Base-by-base conservation (phyloP, 2,113 vertebrate genomes). In the Tor tambroides region DNA sequence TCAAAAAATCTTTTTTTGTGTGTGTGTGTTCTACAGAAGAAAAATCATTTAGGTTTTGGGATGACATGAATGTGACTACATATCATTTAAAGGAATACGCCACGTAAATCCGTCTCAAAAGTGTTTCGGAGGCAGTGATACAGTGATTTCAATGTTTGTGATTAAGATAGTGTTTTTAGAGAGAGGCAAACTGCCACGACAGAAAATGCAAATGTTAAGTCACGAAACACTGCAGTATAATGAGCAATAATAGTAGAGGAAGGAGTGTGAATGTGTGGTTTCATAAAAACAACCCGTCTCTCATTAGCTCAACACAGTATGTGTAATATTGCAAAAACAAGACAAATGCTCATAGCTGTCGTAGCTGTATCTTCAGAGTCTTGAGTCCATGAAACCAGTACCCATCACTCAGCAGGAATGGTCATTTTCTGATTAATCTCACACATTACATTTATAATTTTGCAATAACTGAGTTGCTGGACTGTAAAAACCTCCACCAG, bases 201-300 rank as follows among this genome's bases (percentile, higher is more conserved):
- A 35, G 15, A 78, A 54, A 78, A 78, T 54, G 76, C n/a, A 54
- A 32, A 78, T 78, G 76, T 54, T 54, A 54, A 78, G n/a, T 76
- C 74, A 46, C 5, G 6, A 76, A 76, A 76, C 2, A 2, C 15
- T 32, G 17, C 43, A 56, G 76, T 21, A 51, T 54, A 78, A 54
- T 56, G 76, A 56, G 49, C 26, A 21, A 78, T 51, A 79, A 80
- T 23, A 77, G n/a, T 46, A 77, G n/a, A 77, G 23, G 75, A 46
- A 28, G 23, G 6, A 49, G 43, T 6, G 21, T 43, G 35, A 23
- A 2, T 43, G 61, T 65, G 71, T 43, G 38, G 35, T 43, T 74
- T 74, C 5, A 74, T 21, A n/a, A 74, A 74, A 74, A 6, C 35
- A 74, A 38, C 71, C 35, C 21, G 1, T 74, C 21, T 51, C 15